Evolutionary conservation across 2,888 invertebrate genomes (phyloP).

Genomic region (Dryomyza anilis): DNA sequence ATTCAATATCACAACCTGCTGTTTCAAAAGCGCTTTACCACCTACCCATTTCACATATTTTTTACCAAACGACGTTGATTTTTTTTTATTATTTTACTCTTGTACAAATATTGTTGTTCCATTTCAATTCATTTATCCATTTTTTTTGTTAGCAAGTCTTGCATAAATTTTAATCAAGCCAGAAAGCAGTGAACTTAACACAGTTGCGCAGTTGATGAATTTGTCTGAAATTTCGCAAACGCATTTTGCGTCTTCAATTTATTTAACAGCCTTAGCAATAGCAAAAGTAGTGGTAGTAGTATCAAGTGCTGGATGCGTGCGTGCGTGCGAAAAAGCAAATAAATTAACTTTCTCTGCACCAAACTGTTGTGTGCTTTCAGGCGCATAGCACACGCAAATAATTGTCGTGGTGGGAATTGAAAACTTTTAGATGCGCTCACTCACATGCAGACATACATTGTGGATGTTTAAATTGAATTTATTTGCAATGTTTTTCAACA

Average conservation of each 20-base stretch:
- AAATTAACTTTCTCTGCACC: not conserved
- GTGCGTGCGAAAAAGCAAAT: not conserved
- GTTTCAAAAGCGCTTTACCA: no score
- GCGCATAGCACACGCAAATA: not conserved
- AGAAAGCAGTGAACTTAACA: not conserved
- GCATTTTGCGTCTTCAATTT: no score
- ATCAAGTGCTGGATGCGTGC: no score
- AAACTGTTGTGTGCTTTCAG: constrained; percentile 6
- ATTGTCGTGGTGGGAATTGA: not conserved
- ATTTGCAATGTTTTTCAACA: not conserved
- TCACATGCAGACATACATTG: not conserved
- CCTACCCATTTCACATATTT: no score
- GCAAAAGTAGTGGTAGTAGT: no score
- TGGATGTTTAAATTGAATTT: not conserved
- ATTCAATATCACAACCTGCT: no score
- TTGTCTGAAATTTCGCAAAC: not conserved
- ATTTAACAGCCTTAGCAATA: no score
- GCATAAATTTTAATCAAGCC: not conserved
- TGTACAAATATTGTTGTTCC: no score
- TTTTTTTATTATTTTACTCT: no score
- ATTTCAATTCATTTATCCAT: not conserved
- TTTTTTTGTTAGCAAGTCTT: not conserved
- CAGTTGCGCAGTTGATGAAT: not conserved
- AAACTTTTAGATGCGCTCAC: not conserved
- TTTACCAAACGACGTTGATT: no score